Base-by-base conservation (phyloP, 2,797 vertebrate species). In the Amazona finschi region DNA sequence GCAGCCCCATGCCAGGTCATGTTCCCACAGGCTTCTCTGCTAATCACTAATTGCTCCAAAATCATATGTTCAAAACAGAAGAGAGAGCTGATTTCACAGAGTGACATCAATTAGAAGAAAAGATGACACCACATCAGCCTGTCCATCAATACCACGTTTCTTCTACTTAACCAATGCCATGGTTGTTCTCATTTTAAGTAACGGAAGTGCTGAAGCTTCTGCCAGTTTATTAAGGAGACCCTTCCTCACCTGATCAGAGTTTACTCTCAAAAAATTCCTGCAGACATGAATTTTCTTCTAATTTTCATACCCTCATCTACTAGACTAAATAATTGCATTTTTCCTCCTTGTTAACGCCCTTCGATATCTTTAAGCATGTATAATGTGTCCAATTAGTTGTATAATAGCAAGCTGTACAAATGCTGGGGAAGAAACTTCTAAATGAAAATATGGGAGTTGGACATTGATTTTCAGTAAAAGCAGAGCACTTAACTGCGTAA, bases 391-490 rank as follows among this genome's bases (percentile, higher is more conserved):
- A 82, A 57, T 85, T 87, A 92, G 52, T 69, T 94, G 69, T 74
- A 64, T 53, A 81, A 90, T 84, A 67, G 43, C 10, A 70, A 91
- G 55, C 46, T 88, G 65, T 81, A 70, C 66, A 81, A 72, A 78
- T 69, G 31, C 50, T 67, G n/a, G 55, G 46, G 43, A 52, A 94
- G 62, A 24, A 93, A 78, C 55, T 86, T 94, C 70, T 75, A 91
- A 93, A 73, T 78, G 79, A 74, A 84, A 94, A 86, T 87, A 87
- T 28, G 57, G 22, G 39, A 78, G 46, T 49, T 66, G n/a, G 66
- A 18, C 66, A 96, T 95, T 90, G 95, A 96, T 96, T 93, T 96
- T 88, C 87, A 46, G 36, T 95, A 95, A 96, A 95, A 94, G 94
- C 94, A 88, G 66, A 84, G 80, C 94, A 94, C 96, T 95, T 95